Evolutionary conservation across 2,113 vertebrate genomes (phyloP).

Genomic region (Vidua chalybeata): DNA sequence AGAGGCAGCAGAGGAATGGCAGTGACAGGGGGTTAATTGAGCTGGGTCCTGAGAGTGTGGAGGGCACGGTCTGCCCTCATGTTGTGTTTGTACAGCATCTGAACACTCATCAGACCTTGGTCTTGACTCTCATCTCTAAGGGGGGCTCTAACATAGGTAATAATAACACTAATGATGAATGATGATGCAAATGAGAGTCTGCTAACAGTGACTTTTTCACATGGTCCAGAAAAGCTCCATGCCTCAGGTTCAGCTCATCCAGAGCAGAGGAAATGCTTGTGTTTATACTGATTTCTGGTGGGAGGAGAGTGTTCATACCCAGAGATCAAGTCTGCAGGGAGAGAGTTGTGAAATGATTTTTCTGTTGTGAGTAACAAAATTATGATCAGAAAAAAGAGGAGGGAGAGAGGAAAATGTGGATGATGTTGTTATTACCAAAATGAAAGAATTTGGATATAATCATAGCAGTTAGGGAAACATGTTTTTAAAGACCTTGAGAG

Average conservation of each 20-base stretch:
- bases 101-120: neutral
- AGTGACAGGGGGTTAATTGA: neutral
- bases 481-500: slow-evolving; percentile 50
- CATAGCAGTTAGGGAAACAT: neutral
- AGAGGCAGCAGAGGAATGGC: neutral
- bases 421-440: slow-evolving; percentile 4
- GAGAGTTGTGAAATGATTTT: neutral
- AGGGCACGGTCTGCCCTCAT: neutral
- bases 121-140: neutral
- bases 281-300: neutral
- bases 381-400: neutral
- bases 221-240: neutral
- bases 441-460: neutral
- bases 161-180: neutral
- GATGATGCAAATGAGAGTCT: neutral
- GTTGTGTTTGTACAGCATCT: neutral
- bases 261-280: neutral
- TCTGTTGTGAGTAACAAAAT: neutral
- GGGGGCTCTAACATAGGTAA: neutral
- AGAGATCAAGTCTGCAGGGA: neutral
- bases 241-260: neutral
- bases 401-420: neutral
- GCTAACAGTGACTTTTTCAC: neutral
- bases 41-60: neutral
- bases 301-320: neutral